Base-by-base conservation (phyloP, 2,113 vertebrate species). In the Lasiurus cinereus region DNA sequence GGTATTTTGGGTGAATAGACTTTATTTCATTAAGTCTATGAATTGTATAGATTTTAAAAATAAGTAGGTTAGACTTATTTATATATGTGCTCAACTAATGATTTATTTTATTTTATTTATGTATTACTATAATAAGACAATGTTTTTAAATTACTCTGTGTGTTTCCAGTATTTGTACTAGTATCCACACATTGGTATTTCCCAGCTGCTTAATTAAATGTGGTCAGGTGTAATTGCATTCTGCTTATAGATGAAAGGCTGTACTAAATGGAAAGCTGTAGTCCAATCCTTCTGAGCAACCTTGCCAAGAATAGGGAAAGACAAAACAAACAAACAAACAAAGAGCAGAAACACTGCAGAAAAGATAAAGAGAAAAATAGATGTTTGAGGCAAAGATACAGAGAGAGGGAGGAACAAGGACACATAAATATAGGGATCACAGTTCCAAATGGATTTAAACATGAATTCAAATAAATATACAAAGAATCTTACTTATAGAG, bases 1-100 rank as follows among this genome's bases (percentile, higher is more conserved):
- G 72, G 78, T 96, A 92, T 95, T 97, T 95, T 78, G 66, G 48
- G 80, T 97, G 97, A 94, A 97, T 54, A 90, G 33, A 77, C 50
- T 94, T 97, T 48, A 19, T 96, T 94, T 96, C 87, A 91, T 96
- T 92, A 95, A 91, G 12, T 10, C 88, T 92, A 56, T 93, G 78
- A 96, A 95, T 83, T 82, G 74, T 48, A 79, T 22, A 62, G 24
- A 13, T 83, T 96, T 97, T 96, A 70, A 88, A 77, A 94, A 91
- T 83, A 85, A 95, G 15, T 67, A 59, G 19, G 19, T 59, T 93
- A 62, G 64, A 67, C 96, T 93, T 96, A 96, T 90, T 94, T 50
- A 92, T 22, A 69, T 59, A 73, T 79, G 48, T 84, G 52, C 36
- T 95, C 31, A 70, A 72, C 22, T 86, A 78, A 90, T 70, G 8